phyloP scores from a whole-genome alignment of 2,888 invertebrate species.

The Drosophila austrosaltans region DNA sequence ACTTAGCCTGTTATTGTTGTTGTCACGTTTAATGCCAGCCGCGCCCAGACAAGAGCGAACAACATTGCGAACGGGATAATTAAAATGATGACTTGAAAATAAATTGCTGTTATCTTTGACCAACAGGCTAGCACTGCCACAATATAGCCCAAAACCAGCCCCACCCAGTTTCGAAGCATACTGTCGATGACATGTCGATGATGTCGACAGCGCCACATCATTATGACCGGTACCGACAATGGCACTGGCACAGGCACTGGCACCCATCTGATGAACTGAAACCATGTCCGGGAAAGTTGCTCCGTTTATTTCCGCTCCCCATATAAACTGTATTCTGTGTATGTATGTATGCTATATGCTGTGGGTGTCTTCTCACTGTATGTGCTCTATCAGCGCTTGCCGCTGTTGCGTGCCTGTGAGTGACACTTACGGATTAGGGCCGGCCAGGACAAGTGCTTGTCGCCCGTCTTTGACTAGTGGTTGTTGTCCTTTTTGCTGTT shows the following conservation, averaged over 20 bases:
- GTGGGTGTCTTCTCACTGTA: conserved; percentile 33
- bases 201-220: conserved; percentile 65
- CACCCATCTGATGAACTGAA: background rate
- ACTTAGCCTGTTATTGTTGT: conserved; percentile 35
- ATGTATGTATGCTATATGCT: background rate
- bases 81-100: conserved; percentile 83
- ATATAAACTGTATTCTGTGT: background rate
- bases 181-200: conserved; percentile 73
- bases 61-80: conserved; percentile 80
- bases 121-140: conserved; percentile 71
- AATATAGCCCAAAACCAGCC: conserved; percentile 18
- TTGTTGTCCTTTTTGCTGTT: conserved; percentile 63
- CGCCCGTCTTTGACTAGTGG: conserved; percentile 48
- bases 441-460: conserved; percentile 57
- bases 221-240: conserved; percentile 45
- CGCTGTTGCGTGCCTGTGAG: conserved; percentile 72
- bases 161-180: conserved; percentile 43
- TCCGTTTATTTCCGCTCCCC: background rate
- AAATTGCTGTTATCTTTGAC: conserved; percentile 83
- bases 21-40: conserved; percentile 73
- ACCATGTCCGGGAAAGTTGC: conserved; percentile 7
- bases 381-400: conserved; percentile 75
- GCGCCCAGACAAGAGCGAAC: conserved; percentile 63
- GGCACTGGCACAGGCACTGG: conserved; percentile 12
- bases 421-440: conserved; percentile 79